Conservation (phyloP, 2,113 vertebrate genomes). For the Dolichallabes microphthalmus region DNA sequence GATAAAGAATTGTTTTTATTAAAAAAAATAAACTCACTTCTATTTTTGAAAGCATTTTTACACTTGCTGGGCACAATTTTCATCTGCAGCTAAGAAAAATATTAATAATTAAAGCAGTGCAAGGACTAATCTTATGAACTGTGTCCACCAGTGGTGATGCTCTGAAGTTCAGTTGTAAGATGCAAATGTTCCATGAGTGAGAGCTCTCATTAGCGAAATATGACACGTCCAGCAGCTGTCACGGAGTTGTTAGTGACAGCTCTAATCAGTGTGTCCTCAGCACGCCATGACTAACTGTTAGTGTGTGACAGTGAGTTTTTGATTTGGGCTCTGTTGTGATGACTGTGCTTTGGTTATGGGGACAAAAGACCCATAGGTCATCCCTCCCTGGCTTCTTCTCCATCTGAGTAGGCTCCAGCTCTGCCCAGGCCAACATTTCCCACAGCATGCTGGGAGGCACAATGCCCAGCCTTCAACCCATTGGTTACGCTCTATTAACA, state of each 20-base stretch:
- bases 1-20: no score
- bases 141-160: conserved; percentile 4
- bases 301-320: conserved; percentile 60
- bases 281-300: conserved; percentile 62
- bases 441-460: conserved; percentile 81
- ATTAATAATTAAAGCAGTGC: not conserved
- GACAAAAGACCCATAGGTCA: conserved; percentile 67
- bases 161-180: conserved; percentile 21
- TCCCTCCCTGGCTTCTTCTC: conserved; percentile 63
- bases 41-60: no score
- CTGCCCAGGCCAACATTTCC: conserved; percentile 83
- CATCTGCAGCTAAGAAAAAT: no score
- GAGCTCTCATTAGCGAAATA: conserved; percentile 56
- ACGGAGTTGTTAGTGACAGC: conserved; percentile 49
- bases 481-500: conserved; percentile 98
- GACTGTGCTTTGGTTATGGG: conserved; percentile 60
- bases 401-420: conserved; percentile 75
- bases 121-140: not conserved
- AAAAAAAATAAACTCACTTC: no score
- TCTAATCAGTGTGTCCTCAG: conserved; percentile 55
- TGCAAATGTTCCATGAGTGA: conserved; percentile 47
- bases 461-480: conserved; percentile 75
- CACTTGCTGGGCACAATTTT: no score
- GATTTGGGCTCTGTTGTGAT: conserved; percentile 54
- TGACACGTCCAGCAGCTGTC: conserved; percentile 57